Evolutionary conservation across 1,140 invertebrate species (phyloP).

Genomic region (Papilio machaon): DNA sequence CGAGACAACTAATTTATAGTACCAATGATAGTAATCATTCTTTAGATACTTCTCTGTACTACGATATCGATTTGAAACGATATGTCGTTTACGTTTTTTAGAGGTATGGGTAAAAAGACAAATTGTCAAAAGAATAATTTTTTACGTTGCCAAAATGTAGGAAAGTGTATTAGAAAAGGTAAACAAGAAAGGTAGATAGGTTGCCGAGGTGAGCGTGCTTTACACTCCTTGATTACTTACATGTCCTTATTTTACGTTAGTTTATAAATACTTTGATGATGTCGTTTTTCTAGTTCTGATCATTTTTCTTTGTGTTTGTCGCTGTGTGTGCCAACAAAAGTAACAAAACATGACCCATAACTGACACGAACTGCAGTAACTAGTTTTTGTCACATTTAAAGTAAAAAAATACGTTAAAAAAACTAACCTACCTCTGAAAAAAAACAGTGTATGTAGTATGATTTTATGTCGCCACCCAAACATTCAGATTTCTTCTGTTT

Average conservation of each 20-base stretch:
- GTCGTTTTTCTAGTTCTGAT: not conserved
- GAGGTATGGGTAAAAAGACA: too few relatives aligned
- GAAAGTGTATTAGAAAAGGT: too few relatives aligned
- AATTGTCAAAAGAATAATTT: too few relatives aligned
- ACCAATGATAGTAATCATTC: not conserved
- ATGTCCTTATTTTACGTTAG: not conserved
- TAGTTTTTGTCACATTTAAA: not conserved
- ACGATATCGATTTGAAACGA: too few relatives aligned
- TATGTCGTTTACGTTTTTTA: too few relatives aligned
- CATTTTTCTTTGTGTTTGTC: not conserved
- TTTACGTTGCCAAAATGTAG: too few relatives aligned
- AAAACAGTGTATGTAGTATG: not conserved
- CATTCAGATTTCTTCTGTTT: not conserved
- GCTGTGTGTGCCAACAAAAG: not conserved
- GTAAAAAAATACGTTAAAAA: not conserved
- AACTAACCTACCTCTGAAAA: not conserved
- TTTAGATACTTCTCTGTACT: too few relatives aligned
- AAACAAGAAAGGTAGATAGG: not conserved
- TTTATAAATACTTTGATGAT: not conserved
- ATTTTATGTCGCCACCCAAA: not conserved
- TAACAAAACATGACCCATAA: not conserved
- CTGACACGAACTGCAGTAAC: not conserved
- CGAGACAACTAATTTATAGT: not conserved
- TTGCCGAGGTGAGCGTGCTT: not conserved
- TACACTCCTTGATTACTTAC: not conserved